Base-by-base conservation (phyloP, 2,113 vertebrate species). In the Takifugu flavidus region DNA sequence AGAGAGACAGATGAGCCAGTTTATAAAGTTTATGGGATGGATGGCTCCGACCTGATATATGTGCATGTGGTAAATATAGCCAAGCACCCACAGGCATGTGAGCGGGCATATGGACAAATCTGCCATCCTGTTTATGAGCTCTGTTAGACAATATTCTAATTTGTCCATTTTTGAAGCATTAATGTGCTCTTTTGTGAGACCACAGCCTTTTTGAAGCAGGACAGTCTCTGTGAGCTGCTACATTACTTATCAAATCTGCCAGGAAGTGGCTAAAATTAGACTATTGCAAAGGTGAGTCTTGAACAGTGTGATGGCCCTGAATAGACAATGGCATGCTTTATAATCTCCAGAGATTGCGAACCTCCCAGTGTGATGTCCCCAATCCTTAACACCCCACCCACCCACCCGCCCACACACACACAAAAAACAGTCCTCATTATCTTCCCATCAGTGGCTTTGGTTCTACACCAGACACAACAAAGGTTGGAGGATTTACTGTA, bases 301-400 rank as follows among this genome's bases (percentile, higher is more conserved):
- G 59, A 60, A 59, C 39, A 28, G 34, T 4, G 49, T 43, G 49
- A 14, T 43, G 46, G 57, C 60, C 50, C 25, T 13, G 64, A 58
- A 50, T 26, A 57, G 13, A 60, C 47, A 47, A 55, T 66, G 56
- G 68, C 67, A 74, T 64, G 42, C 34, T 74, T 51, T 10, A 52
- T 88, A 88, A 87, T 88, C 88, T 39, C 73, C 69, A 0, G 51
- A 65, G 66, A 52, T 81, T 72, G 51, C 46, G 55, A 59, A 65
- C 62, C 66, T 78, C 77, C 50, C 54, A 45, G 56, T 72, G 74
- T 56, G 65, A 43, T n/a, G 66, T 55, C 78, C 82, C 80, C 74
- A 86, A 81, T 75, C 64, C 72, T 6, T 6, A 11, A 39, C 7
- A 39, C 11, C 34, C 27, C 12, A 5, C 47, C 47, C 25, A 20